phyloP scores from a whole-genome alignment of 2,113 vertebrate genomes.

The Neotragus moschatus region DNA sequence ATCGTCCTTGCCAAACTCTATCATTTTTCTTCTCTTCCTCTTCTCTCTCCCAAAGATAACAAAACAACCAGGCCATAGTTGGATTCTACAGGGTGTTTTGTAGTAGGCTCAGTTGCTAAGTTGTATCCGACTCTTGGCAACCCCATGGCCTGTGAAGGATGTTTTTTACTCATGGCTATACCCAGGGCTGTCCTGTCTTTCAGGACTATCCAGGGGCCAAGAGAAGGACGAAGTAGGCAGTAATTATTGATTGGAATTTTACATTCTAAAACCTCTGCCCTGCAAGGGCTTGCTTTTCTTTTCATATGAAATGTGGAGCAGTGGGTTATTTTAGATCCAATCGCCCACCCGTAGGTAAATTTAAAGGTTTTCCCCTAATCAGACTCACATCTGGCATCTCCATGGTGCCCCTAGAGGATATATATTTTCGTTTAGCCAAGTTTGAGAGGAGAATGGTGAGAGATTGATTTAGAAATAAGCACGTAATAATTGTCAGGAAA shows the following conservation, averaged over 20 bases:
- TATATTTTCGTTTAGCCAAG: not conserved
- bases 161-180: not conserved
- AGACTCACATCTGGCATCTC: not conserved
- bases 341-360: not conserved
- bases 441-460: not conserved
- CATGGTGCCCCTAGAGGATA: not conserved
- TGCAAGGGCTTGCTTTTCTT: not conserved
- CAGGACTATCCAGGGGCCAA: not conserved
- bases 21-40: not conserved
- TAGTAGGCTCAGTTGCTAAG: not conserved
- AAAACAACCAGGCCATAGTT: not conserved
- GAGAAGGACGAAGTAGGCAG: not conserved
- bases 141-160: not conserved
- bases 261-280: not conserved
- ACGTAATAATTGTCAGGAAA: not conserved
- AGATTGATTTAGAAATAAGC: constrained; percentile 27
- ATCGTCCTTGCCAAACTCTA: not conserved
- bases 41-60: not conserved
- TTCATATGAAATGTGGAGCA: not conserved
- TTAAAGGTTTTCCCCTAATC: not conserved
- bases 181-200: not conserved
- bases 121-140: not conserved
- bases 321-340: not conserved
- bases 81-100: not conserved
- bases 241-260: not conserved